Base-by-base conservation (phyloP, 2,888 invertebrate species). In the Amphipyra berbera region DNA sequence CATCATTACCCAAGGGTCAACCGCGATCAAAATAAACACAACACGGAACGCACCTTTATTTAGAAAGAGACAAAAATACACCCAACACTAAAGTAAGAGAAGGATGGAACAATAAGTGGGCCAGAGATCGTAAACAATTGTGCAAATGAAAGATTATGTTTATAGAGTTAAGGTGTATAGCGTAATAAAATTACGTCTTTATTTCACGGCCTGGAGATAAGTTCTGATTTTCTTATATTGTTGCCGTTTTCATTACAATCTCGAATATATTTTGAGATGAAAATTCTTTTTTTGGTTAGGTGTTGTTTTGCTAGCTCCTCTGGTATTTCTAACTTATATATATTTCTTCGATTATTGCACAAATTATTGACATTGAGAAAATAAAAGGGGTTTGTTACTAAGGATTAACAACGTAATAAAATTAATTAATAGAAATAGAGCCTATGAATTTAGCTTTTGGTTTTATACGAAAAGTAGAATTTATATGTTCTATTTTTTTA, bases 101-200 rank as follows among this genome's bases (percentile, higher is more conserved):
- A 68, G 71, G 88, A 75, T n/a, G 8, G 33, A 64, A 38, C 30
- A 27, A 90, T 63, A 64, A 72, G 76, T 78, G 81, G 81, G 84
- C 79, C 84, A 81, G 74, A 71, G 77, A 74, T 86, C 88, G 89
- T 94, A 93, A 92, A 94, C 87, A 91, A 90, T 90, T 86, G 76
- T 82, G 85, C 88, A 93, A 94, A 94, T 94, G 92, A 93, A 93
- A 94, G 93, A 94, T 94, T 94, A 94, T 93, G 94, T 93, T 92
- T 90, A 94, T 93, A 90, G 94, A 89, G 88, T 88, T 86, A 91
- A 94, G 94, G 94, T 94, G 93, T 89, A 88, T 74, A 65, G 78
- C 85, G 81, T 87, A 90, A 93, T 94, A 93, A 94, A 92, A 89
- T 88, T 85, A 86, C 83, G 82, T 86, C 79, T 93, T 93, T 93